Evolutionary conservation across 2,888 invertebrate species (phyloP).

Genomic region (Megalurothrips usitatus): DNA sequence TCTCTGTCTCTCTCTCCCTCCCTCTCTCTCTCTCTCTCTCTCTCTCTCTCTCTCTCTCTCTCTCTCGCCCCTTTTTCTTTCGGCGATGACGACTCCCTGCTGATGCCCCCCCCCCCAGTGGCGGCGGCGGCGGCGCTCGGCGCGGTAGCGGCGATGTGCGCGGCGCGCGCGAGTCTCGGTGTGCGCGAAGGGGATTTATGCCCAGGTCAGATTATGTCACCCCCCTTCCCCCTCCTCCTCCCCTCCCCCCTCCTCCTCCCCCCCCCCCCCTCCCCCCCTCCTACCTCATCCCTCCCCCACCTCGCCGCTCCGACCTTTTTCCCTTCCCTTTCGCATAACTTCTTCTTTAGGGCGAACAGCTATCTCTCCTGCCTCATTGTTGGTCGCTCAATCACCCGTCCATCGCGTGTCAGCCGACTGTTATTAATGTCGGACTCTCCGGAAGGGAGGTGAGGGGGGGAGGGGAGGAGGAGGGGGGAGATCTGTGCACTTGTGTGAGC

Average conservation of each 20-base stretch:
- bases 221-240: neutral
- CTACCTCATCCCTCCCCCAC: no score
- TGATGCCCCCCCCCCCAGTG: neutral
- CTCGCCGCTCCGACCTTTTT: neutral
- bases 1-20: no score
- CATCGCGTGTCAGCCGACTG: no score
- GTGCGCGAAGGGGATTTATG: neutral
- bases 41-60: constrained; percentile 17
- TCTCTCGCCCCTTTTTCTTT: neutral
- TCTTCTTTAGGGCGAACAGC: neutral
- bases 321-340: neutral
- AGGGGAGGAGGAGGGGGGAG: no score
- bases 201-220: neutral
- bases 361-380: neutral
- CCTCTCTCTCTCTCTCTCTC: neutral
- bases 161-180: no score
- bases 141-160: no score
- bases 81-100: neutral
- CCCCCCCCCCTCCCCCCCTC: neutral
- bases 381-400: neutral
- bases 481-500: no score
- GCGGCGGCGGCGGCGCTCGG: no score
- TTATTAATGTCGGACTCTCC: no score
- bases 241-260: neutral
- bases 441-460: no score